A percentile compares a stretch with the other conserved stretches of the same genome.
phyloP scores from a whole-genome alignment of 2,113 vertebrate species.

The Sorex araneus region DNA sequence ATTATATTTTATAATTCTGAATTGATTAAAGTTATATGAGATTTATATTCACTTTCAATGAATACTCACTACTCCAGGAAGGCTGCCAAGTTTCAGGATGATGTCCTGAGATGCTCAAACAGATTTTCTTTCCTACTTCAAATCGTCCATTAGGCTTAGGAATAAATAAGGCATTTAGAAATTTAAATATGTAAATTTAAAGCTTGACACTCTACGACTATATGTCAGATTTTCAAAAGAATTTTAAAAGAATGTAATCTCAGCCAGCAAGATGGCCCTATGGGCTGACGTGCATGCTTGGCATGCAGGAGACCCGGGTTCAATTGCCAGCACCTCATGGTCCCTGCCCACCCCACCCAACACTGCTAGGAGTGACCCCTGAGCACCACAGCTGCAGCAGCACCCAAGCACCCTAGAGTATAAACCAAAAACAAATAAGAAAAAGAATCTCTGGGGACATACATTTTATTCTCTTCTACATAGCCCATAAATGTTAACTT shows the following conservation, averaged over 20 bases:
- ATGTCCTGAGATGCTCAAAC: conserved; percentile 99
- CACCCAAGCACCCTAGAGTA: too few relatives aligned
- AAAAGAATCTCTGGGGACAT: not conserved
- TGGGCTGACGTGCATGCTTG: not conserved
- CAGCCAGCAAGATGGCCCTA: not conserved
- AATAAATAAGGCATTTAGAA: conserved; percentile 67
- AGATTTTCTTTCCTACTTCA: conserved; percentile 99
- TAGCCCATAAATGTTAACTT: conserved; percentile 54
- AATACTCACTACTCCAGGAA: conserved; percentile 98
- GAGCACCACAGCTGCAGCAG: too few relatives aligned
- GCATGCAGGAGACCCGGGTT: not conserved
- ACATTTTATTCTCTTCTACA: conserved; percentile 42
- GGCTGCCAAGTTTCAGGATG: conserved; percentile 99
- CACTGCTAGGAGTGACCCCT: too few relatives aligned
- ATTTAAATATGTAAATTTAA: conserved; percentile 37
- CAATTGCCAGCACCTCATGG: not conserved
- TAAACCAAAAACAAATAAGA: not conserved
- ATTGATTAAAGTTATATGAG: not conserved
- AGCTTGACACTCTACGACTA: conserved; percentile 10
- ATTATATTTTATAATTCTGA: conserved; percentile 36
- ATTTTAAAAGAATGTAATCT: not conserved
- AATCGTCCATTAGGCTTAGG: conserved; percentile 97
- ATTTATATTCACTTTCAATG: conserved; percentile 55
- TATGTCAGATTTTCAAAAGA: conserved; percentile 52
- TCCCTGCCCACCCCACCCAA: too few relatives aligned